Evolutionary conservation across 2,113 vertebrate species (phyloP), one percentile per base, ranked within the genome.

Genomic region (Himantopus leucocephalus): DNA sequence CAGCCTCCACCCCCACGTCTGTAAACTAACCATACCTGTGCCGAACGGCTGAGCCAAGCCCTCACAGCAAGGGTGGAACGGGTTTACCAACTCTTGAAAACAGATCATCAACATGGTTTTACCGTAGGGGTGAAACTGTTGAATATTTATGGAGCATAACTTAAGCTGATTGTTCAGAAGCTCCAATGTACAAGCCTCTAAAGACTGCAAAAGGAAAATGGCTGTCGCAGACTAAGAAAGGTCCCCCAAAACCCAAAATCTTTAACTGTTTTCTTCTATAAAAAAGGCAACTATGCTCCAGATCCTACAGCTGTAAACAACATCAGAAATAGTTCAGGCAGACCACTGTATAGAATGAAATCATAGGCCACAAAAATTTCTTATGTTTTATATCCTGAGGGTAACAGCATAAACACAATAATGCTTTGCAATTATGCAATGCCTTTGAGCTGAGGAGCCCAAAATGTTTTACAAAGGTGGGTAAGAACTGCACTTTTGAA

Each of bases 331-430:
- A 88, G 76, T 84, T 85, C 74, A 88, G 82, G 78, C 56, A 88
- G 35, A 71, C 67, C 47, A 70, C 88, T 80, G 35, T 80, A 32
- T 59, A 71, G 48, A 94, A 55, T 84, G 63, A 93, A 79, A 90
- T 93, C 86, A 92, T 18, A 86, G 76, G 66, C 91, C 90, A 96
- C 87, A 91, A 85, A 94, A 94, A 92, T 94, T 78, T 90, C 71
- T 76, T 66, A 70, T 88, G 45, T 92, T 96, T 93, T 92, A 58
- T 96, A 52, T 92, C 94, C 96, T 97, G 85, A 84, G 71, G 74
- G 91, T 93, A 92, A 73, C 14, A 29, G 72, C 45, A 84, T 82
- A 91, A 93, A 89, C 39, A 75, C 12, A 64, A 56, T 66, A 96
- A 92, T 48, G 48, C 35, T 87, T 89, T 81, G 83, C 88, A 94